Base-by-base conservation (phyloP, 2,797 vertebrate species). In the Xenopus petersii region DNA sequence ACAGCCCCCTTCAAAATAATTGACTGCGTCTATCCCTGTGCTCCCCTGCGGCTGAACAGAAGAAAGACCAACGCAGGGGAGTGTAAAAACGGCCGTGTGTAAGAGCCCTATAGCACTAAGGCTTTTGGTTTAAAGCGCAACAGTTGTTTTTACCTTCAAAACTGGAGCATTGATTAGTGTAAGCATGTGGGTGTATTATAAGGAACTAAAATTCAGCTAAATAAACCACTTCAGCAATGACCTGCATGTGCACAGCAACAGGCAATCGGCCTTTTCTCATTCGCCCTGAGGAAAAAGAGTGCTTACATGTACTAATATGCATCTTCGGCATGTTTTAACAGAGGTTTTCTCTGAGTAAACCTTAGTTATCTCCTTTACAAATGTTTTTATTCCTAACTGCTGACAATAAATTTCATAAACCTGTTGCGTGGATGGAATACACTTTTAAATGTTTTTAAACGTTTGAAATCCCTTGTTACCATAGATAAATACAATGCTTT, bases 271-370 rank as follows among this genome's bases (percentile, higher is more conserved):
- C 12, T 30, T 77, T 66, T 8, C 0, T 47, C 1, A 54, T 47
- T 17, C 72, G 12, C 72, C 56, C 36, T 59, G 17, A 66, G 67
- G 30, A 79, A 74, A 72, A 78, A 69, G 83, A 84, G 59, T 68
- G 4, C 65, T 61, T 80, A 60, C 5, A 65, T 64, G 64, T 42
- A 59, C 71, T 65, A 73, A 70, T 74, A 74, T 74, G 71, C 71
- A 79, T 70, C 76, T 61, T 67, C 48, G 66, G 62, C 76, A 65
- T 79, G 76, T 79, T 61, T 69, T 74, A 70, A 79, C 76, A 74
- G 54, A 70, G 10, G 15, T 51, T 10, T 12, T 30, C 26, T 17
- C 33, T 54, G 71, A 70, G 61, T 48, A 74, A 67, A 60, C 16
- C 64, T 17, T 48, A 5, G 21, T 48, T 48, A 74, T 70, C 71